Conservation (phyloP, 2,888 invertebrate genomes). For the Synanthedon tipuliformis region DNA sequence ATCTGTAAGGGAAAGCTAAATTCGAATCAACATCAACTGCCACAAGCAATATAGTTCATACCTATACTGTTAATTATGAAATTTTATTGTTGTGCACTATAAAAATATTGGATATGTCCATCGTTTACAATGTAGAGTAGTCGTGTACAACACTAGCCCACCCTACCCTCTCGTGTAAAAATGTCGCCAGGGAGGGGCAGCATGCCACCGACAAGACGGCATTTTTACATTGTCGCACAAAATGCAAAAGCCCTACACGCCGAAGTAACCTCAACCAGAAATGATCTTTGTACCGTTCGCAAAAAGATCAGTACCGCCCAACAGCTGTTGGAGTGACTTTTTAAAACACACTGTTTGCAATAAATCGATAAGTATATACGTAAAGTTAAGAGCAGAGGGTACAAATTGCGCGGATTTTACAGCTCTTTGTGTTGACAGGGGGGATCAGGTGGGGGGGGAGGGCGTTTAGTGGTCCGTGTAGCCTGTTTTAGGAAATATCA, state of each 20-base stretch:
- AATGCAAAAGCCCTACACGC: constrained; percentile 41
- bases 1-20: too few species aligned
- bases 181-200: constrained; percentile 58
- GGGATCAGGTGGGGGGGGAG: constrained; percentile 22
- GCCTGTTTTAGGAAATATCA: constrained; percentile 51
- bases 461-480: constrained; percentile 40
- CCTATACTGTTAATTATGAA: too few species aligned
- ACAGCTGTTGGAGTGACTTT: constrained; percentile 33
- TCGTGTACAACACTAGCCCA: constrained; percentile 3
- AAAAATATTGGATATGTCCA: not conserved
- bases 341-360: constrained; percentile 55
- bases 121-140: constrained; percentile 2
- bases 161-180: constrained; percentile 40
- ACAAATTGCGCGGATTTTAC: constrained; percentile 62
- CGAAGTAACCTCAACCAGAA: constrained; percentile 21
- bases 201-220: constrained; percentile 61
- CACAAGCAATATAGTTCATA: too few species aligned
- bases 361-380: constrained; percentile 66
- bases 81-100: too few species aligned
- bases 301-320: constrained; percentile 15
- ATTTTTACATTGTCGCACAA: constrained; percentile 52
- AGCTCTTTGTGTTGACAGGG: constrained; percentile 50
- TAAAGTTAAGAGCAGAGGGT: constrained; percentile 47
- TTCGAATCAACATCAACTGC: too few species aligned
- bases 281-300: constrained; percentile 18